phyloP scores from a whole-genome alignment of 2,113 vertebrate genomes.

The Pampusana beccarii region DNA sequence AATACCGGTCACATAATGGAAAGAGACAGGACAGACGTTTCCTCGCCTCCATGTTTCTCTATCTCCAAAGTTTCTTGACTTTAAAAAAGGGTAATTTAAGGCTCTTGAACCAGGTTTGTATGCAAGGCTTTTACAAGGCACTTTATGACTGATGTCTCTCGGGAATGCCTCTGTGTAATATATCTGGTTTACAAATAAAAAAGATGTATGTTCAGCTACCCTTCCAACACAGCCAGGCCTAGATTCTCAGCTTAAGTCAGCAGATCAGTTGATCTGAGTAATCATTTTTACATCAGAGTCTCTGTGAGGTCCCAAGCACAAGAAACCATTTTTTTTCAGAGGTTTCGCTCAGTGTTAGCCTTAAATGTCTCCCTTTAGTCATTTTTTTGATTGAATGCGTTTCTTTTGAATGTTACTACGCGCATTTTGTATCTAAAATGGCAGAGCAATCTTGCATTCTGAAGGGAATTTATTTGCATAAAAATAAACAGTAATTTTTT shows the following conservation, averaged over 20 bases:
- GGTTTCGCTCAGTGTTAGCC: neutral
- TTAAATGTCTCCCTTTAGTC: neutral
- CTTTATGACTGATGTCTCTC: neutral
- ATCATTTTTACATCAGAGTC: neutral
- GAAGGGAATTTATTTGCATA: neutral
- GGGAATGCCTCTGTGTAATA: neutral
- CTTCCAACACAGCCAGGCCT: neutral
- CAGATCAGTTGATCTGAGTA: neutral
- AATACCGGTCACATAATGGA: fast-evolving
- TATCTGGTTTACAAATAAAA: neutral
- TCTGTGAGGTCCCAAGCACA: neutral
- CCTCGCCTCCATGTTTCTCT: neutral
- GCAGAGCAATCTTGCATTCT: neutral
- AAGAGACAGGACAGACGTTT: neutral
- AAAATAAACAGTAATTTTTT: neutral
- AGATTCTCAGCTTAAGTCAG: neutral
- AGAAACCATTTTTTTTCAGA: neutral
- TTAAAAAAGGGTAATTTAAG: neutral
- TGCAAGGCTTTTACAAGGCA: neutral
- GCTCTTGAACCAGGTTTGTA: neutral
- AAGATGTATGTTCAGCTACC: neutral
- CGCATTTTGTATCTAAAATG: neutral
- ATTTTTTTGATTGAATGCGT: neutral
- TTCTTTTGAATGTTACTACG: neutral
- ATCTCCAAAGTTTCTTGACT: neutral